Base-by-base conservation (phyloP, 2,113 vertebrate genomes). In the Cyanistes caeruleus region DNA sequence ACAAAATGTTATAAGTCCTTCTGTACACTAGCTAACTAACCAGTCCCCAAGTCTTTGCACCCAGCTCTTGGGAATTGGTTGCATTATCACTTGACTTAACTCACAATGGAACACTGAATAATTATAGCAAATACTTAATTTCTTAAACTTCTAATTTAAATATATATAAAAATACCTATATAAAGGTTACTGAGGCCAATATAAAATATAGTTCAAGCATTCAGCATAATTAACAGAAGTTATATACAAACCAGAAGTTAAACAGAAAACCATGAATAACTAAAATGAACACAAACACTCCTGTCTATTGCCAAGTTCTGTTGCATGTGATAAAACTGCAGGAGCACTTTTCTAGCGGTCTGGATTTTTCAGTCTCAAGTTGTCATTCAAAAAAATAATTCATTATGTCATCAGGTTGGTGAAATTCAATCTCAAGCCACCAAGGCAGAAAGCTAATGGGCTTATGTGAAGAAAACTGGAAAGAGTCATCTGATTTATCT, bases 1-100 rank as follows among this genome's bases (percentile, higher is more conserved):
- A 89, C 13, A 79, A 74, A 92, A 93, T 37, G 30, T 58, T 52
- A 39, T 79, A 95, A 95, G 96, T 92, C 65, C 76, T 90, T 65
- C 52, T 53, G 56, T 27, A 5, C 7, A 59, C 30, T 72, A 86
- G 64, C 28, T 81, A 91, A 84, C 59, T 63, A 59, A 88, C 49
- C 76, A 78, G 60, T 11, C 51, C 86, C 17, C n/a, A 31, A 1
- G 6, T 62, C 24, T 85, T 20, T 35, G 22, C 80, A 58, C 11
- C 49, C n/a, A 78, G 0, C 19, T 84, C 87, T 56, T 48, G 9
- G 15, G 27, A 90, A 80, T 4, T 16, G 8, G 25, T 22, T 84
- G 51, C 35, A 51, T 13, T 31, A 39, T 25, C 43, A 59, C 27
- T 43, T 55, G 19, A 17, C 59, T 89, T 52, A 90, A 78, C 30